Base-by-base conservation (phyloP, 2,888 invertebrate genomes). In the Drosophila pseudotalamancana region DNA sequence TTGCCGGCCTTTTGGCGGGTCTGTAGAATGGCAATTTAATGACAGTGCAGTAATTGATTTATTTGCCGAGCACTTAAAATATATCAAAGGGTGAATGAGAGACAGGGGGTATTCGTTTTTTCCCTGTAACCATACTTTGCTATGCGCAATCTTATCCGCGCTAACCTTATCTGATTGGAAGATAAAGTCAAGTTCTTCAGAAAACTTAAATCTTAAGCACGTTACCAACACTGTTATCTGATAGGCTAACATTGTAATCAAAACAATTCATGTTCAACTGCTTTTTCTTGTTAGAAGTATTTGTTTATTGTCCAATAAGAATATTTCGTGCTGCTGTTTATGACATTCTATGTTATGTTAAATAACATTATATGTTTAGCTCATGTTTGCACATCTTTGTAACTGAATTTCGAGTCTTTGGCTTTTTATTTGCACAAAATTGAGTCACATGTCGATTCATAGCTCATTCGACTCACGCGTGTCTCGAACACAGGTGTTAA, bases 361-460 rank as follows among this genome's bases (percentile, higher is more conserved):
- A n/a, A n/a, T n/a, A n/a, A n/a, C n/a, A n/a, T n/a, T n/a, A n/a
- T n/a, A n/a, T n/a, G n/a, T n/a, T n/a, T n/a, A n/a, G n/a, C n/a
- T n/a, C n/a, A n/a, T n/a, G n/a, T n/a, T n/a, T n/a, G n/a, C n/a
- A n/a, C n/a, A n/a, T n/a, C n/a, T n/a, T n/a, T n/a, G n/a, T n/a
- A n/a, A n/a, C n/a, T n/a, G n/a, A n/a, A n/a, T n/a, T n/a, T n/a
- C n/a, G n/a, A n/a, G n/a, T n/a, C n/a, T n/a, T n/a, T n/a, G n/a
- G 11, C 8, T 14, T 42, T 14, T 34, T 51, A 62, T n/a, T n/a
- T n/a, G n/a, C n/a, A n/a, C n/a, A n/a, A n/a, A n/a, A n/a, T n/a
- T 59, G 48, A 69, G 59, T 72, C 74, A 74, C 55, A 64, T 70
- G 75, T 6, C 34, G 18, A 60, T 35, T 39, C 56, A 48, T 29